Base-by-base conservation (phyloP, 2,113 vertebrate genomes). In the Arothron firmamentum region DNA sequence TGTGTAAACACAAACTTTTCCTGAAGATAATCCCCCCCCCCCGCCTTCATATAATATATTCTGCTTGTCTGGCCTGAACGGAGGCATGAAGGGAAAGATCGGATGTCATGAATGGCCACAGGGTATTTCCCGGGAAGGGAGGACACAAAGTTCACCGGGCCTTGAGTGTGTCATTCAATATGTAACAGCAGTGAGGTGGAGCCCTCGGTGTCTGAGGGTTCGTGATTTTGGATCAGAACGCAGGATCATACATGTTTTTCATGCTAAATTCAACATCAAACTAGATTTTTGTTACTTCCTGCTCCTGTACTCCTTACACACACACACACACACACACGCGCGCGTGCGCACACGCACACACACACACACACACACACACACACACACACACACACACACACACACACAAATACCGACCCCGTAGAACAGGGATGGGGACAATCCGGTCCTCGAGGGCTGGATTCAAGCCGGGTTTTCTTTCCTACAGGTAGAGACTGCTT, bases 81-180 rank as follows among this genome's bases (percentile, higher is more conserved):
- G 72, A 65, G 70, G 48, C 60, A 71, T 49, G 74, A 67, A 76
- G 61, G 63, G 76, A 69, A 78, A 70, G 71, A 80, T 85, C 56
- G 65, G 69, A 73, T 70, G 67, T 79, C 62, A 21, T 51, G 57
- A 80, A 81, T 58, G 68, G 68, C 82, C 59, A 47, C 72, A 65
- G 79, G 85, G 86, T 82, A 82, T 79, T 83, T 84, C 78, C 80
- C 75, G 11, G 73, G 72, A 67, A 62, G 74, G 80, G 84, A 80
- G 83, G 79, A 71, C 71, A 67, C 49, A 15, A 38, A 70, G 83
- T 83, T 85, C 75, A 83, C 67, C 23, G 74, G 70, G 80, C 75
- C 70, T 75, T 34, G 38, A 70, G 52, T 66, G 17, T 87, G 86
- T 86, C 81, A 88, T 87, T 87, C 81, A 85, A 83, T 88, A 80